phyloP scores from a whole-genome alignment of 2,888 invertebrate genomes.

The Desoria tigrina region DNA sequence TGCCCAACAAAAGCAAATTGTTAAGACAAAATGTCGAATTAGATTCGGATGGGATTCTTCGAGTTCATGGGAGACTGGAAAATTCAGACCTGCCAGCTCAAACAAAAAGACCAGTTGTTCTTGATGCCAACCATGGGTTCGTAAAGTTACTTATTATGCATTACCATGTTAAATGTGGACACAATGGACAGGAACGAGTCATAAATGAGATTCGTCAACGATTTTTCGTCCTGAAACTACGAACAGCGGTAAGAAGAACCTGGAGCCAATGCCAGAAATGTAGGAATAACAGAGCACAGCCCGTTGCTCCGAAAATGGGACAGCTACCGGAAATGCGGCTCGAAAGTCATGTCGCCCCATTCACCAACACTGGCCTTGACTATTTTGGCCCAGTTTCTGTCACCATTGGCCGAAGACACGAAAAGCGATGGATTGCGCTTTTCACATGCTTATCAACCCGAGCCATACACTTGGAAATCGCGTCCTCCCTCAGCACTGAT shows the following conservation, averaged over 20 bases:
- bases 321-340: conserved; percentile 4
- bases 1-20: background rate
- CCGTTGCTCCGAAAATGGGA: conserved; percentile 4
- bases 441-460: conserved; percentile 10
- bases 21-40: conserved; percentile 6
- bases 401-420: background rate
- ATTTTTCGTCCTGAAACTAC: conserved; percentile 20
- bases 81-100: background rate
- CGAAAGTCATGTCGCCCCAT: background rate
- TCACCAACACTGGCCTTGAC: conserved; percentile 2
- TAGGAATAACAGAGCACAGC: background rate
- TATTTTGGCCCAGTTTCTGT: conserved; percentile 8
- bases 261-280: conserved; percentile 21
- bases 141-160: conserved; percentile 5
- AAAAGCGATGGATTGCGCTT: conserved; percentile 5
- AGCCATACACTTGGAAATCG: conserved; percentile 9
- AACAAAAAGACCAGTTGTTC: conserved; percentile 17
- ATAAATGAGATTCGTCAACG: conserved; percentile 18
- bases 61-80: conserved; percentile 7
- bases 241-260: conserved; percentile 21
- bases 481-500: background rate
- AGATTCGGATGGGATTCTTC: background rate
- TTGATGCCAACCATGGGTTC: conserved; percentile 21
- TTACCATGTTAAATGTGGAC: conserved; percentile 13
- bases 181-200: conserved; percentile 26